A percentile compares a stretch with the other conserved stretches of the same genome.
Conservation (phyloP, 2,113 vertebrate species). For the Athene cunicularia region DNA sequence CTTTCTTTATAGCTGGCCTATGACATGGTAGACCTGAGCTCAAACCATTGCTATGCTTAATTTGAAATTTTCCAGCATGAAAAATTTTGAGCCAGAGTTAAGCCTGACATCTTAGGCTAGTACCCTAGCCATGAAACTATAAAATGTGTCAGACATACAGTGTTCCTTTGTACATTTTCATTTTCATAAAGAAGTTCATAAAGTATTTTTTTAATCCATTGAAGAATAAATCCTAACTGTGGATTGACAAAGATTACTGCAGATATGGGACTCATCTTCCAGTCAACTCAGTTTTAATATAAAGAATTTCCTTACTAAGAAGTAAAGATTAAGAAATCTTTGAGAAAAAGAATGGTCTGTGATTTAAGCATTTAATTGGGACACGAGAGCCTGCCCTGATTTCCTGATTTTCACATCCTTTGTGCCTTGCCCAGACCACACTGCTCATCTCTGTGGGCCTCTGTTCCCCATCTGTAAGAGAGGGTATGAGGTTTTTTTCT, state of each 20-base stretch:
- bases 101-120: neutral
- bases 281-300: neutral
- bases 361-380: neutral
- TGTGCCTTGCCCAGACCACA: neutral
- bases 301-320: neutral
- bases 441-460: accelerated
- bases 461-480: neutral
- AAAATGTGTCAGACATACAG: neutral
- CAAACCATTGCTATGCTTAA: neutral
- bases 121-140: neutral
- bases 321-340: neutral
- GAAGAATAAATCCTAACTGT: neutral
- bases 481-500: neutral
- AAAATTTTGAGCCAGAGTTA: neutral
- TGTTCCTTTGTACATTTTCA: neutral
- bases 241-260: neutral
- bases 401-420: neutral
- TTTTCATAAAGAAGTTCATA: neutral
- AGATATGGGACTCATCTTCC: neutral
- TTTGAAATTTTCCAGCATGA: neutral
- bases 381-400: neutral
- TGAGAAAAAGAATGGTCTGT: neutral
- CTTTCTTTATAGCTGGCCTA: neutral
- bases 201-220: neutral
- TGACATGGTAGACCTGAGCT: neutral